Percentiles rank a stretch among this genome's conserved stretches.
These are phyloP conservation scores for Porites australiensis DNA, from an alignment of 64 coral and sea anemone species.

Conservation along the genomic window DNA sequence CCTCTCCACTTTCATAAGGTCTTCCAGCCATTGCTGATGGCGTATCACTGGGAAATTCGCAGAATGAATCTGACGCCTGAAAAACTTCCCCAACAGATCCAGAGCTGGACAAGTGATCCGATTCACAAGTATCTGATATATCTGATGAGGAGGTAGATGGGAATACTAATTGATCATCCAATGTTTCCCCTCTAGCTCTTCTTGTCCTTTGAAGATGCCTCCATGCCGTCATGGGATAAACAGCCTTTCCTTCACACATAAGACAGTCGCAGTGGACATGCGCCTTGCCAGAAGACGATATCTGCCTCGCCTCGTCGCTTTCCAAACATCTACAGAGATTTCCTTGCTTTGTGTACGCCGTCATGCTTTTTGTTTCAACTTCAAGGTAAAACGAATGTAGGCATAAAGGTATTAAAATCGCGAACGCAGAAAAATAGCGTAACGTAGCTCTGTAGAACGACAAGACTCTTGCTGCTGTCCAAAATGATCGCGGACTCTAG, in stretches of 20 bases:
- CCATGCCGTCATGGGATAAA: slow-evolving; percentile 78
- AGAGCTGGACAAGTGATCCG: too few species aligned
- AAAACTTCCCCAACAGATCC: too few species aligned
- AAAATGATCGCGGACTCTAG: too few species aligned
- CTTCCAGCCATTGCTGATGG: neutral
- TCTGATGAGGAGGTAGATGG: neutral
- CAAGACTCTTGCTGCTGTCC: too few species aligned
- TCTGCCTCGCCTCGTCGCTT: slow-evolving; percentile 2
- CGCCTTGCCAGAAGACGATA: slow-evolving; percentile 37
- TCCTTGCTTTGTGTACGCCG: slow-evolving; percentile 24
- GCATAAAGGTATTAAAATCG: too few species aligned
- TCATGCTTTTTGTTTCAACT: neutral
- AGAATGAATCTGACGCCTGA: neutral
- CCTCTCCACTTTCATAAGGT: neutral
- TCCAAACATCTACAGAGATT: slow-evolving; percentile 61
- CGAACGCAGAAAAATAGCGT: too few species aligned
- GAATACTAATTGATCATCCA: neutral
- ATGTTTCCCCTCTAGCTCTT: neutral
- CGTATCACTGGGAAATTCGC: neutral
- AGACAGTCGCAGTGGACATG: slow-evolving; percentile 73
- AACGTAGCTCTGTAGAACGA: too few species aligned
- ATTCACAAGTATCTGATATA: neutral
- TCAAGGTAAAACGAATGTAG: neutral
- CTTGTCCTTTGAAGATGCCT: slow-evolving; percentile 41
- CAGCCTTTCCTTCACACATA: slow-evolving; percentile 50